Evolutionary conservation across 2,797 vertebrate genomes (phyloP).

Genomic region (Pachyuromys duprasi): DNA sequence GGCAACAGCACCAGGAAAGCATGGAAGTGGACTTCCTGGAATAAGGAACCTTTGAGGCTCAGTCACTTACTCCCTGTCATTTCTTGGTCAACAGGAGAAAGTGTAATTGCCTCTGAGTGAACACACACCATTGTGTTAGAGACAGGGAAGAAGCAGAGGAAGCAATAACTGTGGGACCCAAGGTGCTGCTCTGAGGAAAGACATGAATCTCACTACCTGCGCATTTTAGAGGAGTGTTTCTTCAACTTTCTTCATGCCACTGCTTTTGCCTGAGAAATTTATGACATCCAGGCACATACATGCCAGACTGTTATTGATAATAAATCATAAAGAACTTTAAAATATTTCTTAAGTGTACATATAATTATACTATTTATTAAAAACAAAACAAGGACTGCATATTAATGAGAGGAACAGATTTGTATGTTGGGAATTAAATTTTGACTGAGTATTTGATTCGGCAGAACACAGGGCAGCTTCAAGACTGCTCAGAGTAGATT

Average conservation of each 20-base stretch:
- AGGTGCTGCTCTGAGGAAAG: rapidly evolving
- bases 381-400: neutral
- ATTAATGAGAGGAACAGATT: neutral
- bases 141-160: neutral
- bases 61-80: rapidly evolving
- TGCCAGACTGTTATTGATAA: neutral
- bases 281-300: neutral
- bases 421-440: neutral
- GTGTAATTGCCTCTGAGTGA: neutral
- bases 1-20: rapidly evolving
- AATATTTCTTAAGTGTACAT: neutral
- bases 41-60: rapidly evolving
- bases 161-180: neutral
- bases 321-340: neutral
- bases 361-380: neutral
- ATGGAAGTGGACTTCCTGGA: neutral
- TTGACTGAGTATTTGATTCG: neutral
- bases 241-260: neutral
- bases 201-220: neutral
- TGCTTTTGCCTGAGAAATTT: neutral
- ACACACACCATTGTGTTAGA: neutral
- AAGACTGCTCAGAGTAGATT: neutral
- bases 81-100: neutral
- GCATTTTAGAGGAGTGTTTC: no score
- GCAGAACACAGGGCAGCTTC: neutral